These are phyloP conservation scores for Acrocyrtus sp. DNA, from an alignment of 2,888 invertebrate species.

Conservation along the genomic window DNA sequence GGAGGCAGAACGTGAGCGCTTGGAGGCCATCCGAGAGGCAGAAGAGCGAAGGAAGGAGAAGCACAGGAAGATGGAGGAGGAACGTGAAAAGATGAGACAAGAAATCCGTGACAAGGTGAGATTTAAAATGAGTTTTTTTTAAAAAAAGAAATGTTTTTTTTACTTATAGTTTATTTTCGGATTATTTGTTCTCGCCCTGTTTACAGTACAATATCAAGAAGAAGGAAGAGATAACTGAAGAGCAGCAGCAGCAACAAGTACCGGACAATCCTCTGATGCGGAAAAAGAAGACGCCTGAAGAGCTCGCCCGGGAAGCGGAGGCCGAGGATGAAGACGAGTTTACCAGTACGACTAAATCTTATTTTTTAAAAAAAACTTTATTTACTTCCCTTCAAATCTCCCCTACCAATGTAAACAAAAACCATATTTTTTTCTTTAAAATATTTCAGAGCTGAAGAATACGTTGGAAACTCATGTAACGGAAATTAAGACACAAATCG, in stretches of 20 bases:
- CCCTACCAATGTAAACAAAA: neutral
- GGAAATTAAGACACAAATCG: constrained; percentile 95
- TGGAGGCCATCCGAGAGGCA: constrained; percentile 97
- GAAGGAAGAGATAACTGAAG: constrained; percentile 82
- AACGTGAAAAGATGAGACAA: constrained; percentile 98
- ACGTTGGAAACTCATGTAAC: constrained; percentile 97
- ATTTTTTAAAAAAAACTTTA: neutral
- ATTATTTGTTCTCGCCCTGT: no score
- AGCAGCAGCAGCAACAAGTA: constrained; percentile 75
- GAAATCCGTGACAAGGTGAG: constrained; percentile 98
- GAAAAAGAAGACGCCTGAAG: constrained; percentile 99
- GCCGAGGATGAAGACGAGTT: constrained; percentile 95
- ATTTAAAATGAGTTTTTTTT: neutral
- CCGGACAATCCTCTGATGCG: constrained; percentile 94
- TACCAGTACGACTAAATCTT: constrained; percentile 78
- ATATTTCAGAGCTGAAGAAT: constrained; percentile 97
- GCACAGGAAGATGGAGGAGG: constrained; percentile 99
- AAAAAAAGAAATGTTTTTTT: neutral
- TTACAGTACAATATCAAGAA: constrained; percentile 98
- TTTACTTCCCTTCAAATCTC: neutral
- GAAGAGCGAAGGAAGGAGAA: constrained; percentile 99
- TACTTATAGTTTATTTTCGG: no score
- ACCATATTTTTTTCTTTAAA: constrained; percentile 66
- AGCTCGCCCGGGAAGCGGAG: constrained; percentile 95
- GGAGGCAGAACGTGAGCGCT: constrained; percentile 96